phyloP scores from a whole-genome alignment of 2,888 invertebrate species.

The Acronicta alni region DNA sequence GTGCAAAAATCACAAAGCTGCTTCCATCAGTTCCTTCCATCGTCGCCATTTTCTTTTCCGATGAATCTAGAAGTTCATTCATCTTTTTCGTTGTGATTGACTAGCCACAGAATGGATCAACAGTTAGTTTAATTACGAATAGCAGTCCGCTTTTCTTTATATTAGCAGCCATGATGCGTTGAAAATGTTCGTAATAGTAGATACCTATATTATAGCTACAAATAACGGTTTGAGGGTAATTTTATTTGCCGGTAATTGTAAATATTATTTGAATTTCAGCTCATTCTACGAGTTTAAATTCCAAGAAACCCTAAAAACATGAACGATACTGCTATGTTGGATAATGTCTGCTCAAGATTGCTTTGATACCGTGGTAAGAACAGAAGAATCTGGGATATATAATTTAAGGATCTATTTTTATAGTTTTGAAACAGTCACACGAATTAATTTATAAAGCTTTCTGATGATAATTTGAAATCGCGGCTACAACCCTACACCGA shows the following conservation, averaged over 20 bases:
- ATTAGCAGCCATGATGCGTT: conserved; percentile 40
- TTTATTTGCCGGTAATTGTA: conserved; percentile 10
- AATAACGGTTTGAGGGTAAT: conserved; percentile 29
- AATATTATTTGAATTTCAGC: conserved; percentile 8
- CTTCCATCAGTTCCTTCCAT: conserved; percentile 16
- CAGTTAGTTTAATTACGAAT: conserved; percentile 46
- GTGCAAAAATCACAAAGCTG: conserved; percentile 13
- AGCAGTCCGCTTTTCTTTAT: conserved; percentile 26
- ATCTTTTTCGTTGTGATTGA: conserved; percentile 35
- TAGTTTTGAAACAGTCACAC: too few species aligned
- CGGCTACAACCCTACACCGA: neutral
- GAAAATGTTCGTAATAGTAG: conserved; percentile 22
- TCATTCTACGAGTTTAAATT: neutral
- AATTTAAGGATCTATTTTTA: neutral
- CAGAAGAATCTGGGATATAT: neutral
- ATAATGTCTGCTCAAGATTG: too few species aligned
- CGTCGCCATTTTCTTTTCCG: conserved; percentile 24
- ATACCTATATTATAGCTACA: conserved; percentile 25
- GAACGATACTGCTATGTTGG: too few species aligned
- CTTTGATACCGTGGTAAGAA: too few species aligned
- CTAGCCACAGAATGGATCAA: conserved; percentile 23
- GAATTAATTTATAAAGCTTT: neutral
- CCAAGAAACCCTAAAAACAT: too few species aligned
- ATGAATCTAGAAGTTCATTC: conserved; percentile 37
- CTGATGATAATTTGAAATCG: neutral